Evolutionary conservation across 1,140 invertebrate species (phyloP), one percentile per base, ranked within the genome.

Genomic region (Drosophila subpulchrella): DNA sequence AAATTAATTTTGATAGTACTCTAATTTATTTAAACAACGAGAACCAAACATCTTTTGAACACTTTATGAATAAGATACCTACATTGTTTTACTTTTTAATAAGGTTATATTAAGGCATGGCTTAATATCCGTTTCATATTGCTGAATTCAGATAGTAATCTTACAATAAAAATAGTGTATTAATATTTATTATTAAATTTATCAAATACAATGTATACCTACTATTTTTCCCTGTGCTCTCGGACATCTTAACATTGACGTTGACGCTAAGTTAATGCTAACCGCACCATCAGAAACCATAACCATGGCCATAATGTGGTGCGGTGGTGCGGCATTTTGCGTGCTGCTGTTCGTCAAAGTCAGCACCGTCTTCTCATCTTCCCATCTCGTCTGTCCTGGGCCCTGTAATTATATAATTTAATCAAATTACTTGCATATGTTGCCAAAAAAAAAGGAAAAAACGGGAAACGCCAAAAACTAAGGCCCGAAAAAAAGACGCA

Each of bases 391-490:
- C 72, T 75, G 70, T 44, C 70, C 70, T 75, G 66, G 66, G 65
- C 68, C 74, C 85, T 90, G 70, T 84, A 88, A 89, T 88, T 88
- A 88, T 90, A 89, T 89, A 90, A 89, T 89, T 89, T 89, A 89
- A 89, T 84, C 81, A 89, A 88, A 88, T 89, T 89, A 89, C 84
- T 89, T 89, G 84, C 84, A 89, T 84, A 89, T 89, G 85, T 89
- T 89, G 74, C 84, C 84, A 71, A 89, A 89, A 89, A 89, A 89
- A 74, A 66, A 57, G 34, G 39, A 44, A 55, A 24, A 56, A 61
- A 67, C 57, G 46, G 38, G 24, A 53, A 76, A 65, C n/a, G 20
- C 60, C 47, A 36, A 65, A 67, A 51, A 63, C 60, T 44, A 65
- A 66, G 42, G 55, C 51, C 62, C 15, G 38, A 42, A 36, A 32